These are phyloP conservation scores for Scopus umbretta DNA, from an alignment of 2,113 vertebrate genomes.

Conservation along the genomic window DNA sequence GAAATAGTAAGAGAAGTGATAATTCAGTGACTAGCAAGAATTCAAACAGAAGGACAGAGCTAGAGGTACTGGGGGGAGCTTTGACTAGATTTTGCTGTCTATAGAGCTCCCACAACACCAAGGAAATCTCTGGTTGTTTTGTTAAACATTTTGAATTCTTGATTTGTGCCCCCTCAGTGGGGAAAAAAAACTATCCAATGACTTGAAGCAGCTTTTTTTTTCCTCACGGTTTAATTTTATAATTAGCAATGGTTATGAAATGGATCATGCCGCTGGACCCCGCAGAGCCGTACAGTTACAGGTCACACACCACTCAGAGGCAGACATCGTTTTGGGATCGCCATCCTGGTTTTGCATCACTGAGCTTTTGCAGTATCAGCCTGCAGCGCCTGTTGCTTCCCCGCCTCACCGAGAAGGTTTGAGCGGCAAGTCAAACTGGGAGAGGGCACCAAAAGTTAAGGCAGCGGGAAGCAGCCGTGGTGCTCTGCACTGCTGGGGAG, in stretches of 20 bases:
- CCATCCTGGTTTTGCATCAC: not conserved
- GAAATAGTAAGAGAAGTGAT: slow-evolving; percentile 31
- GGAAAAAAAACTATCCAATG: not conserved
- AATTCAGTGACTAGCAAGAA: slow-evolving; percentile 43
- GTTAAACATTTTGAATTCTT: not conserved
- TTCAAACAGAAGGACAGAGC: not conserved
- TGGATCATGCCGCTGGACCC: not conserved
- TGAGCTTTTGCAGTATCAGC: not conserved
- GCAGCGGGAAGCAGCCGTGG: not conserved
- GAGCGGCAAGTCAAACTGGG: not conserved
- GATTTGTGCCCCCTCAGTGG: not conserved
- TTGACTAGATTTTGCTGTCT: not conserved
- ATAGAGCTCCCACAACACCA: not conserved
- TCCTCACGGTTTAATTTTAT: not conserved
- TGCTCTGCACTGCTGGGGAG: not conserved
- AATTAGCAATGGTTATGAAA: not conserved
- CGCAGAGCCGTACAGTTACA: not conserved
- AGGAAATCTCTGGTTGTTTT: not conserved
- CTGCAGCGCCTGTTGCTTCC: not conserved
- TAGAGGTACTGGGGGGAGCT: not conserved
- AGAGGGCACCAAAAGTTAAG: not conserved
- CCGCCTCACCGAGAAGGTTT: not conserved
- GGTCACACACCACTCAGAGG: not conserved
- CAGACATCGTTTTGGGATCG: accelerated
- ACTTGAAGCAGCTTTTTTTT: not conserved